phyloP scores from a whole-genome alignment of 1,140 invertebrate species.

The Phenacoccus solenopsis region DNA sequence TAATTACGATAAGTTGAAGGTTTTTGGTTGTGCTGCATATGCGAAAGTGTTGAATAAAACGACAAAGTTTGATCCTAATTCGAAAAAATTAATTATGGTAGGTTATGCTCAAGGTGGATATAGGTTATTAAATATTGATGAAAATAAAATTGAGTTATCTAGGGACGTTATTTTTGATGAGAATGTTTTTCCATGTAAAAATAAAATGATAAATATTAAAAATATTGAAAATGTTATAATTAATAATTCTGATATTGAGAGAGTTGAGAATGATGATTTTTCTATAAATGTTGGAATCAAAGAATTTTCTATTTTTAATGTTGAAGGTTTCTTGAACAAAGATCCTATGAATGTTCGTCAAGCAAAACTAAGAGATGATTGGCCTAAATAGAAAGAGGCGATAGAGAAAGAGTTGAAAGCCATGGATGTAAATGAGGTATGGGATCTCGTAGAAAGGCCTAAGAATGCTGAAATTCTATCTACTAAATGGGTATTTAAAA shows the following conservation, averaged over 20 bases:
- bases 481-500: conserved; percentile 26
- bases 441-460: conserved; percentile 31
- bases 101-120: conserved; percentile 27
- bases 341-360: not conserved
- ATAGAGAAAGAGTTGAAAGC: conserved; percentile 33
- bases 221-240: not conserved
- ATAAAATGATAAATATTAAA: too few relatives aligned
- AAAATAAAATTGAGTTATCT: not conserved
- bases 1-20: conserved; percentile 30
- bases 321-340: not conserved
- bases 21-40: conserved; percentile 34
- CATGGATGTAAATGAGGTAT: conserved; percentile 32
- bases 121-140: conserved; percentile 5
- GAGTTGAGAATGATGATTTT: not conserved
- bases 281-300: not conserved
- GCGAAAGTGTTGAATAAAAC: conserved; percentile 29
- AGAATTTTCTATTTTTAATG: not conserved
- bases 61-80: conserved; percentile 33
- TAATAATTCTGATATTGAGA: not conserved
- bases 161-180: conserved; percentile 16
- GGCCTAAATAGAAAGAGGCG: conserved; percentile 30
- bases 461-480: conserved; percentile 21
- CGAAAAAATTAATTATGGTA: conserved; percentile 21
- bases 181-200: not conserved
- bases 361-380: not conserved